Conservation (phyloP, 23 tunicate genomes). For the Aplidium turbinatum region DNA sequence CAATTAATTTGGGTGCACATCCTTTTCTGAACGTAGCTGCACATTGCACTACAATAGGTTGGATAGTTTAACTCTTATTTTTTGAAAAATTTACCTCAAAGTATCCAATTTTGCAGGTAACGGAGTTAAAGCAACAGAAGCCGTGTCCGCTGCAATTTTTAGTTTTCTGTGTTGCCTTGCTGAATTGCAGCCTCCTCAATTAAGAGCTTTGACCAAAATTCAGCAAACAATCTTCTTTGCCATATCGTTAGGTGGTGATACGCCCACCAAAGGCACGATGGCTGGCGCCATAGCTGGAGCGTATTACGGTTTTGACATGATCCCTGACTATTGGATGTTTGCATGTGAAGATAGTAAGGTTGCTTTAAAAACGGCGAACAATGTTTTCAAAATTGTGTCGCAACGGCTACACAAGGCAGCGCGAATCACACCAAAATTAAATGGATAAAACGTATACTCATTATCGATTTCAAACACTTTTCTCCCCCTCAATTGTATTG, state of each 20-base stretch:
- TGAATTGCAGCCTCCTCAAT: conserved; percentile 26
- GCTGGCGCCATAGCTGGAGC: conserved; percentile 86
- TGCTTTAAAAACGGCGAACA: too few species aligned
- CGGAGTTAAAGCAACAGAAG: conserved; percentile 54
- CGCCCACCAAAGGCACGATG: conserved; percentile 74
- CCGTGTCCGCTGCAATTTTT: conserved; percentile 65
- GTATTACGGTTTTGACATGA: conserved; percentile 45
- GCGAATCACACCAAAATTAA: too few species aligned
- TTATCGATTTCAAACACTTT: too few species aligned
- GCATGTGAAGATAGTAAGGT: conserved; percentile 45
- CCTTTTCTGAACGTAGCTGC: too few species aligned
- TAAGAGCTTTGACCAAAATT: conserved; percentile 15
- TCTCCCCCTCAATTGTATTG: too few species aligned
- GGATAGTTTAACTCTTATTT: too few species aligned
- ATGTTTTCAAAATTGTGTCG: too few species aligned
- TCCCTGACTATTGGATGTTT: conserved; percentile 50
- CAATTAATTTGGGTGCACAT: too few species aligned
- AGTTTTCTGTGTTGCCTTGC: conserved; percentile 60
- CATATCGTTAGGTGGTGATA: conserved; percentile 63
- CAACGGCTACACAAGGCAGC: too few species aligned
- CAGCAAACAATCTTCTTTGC: conserved; percentile 56
- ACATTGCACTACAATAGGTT: too few species aligned
- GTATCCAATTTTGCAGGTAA: conserved; percentile 31
- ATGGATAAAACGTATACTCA: too few species aligned
- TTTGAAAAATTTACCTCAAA: too few species aligned